Percentiles rank a stretch among this genome's conserved stretches.
These are phyloP conservation scores for Metopia argyrocephala DNA, from an alignment of 2,888 invertebrate species.

Conservation along the genomic window DNA sequence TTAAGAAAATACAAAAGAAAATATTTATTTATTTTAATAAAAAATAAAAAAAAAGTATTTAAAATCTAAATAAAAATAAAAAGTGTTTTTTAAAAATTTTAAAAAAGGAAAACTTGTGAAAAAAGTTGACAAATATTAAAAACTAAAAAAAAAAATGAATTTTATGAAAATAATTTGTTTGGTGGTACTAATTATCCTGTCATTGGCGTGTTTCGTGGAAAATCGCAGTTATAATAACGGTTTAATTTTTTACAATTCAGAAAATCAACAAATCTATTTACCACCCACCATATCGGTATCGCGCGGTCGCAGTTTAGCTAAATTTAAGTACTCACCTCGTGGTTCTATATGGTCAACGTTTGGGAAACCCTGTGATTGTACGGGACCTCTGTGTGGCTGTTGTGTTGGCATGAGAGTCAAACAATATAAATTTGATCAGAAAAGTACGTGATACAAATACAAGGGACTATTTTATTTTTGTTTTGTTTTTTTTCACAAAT, in stretches of 20 bases:
- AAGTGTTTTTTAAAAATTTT: slow-evolving; percentile 6
- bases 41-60: slow-evolving; percentile 29
- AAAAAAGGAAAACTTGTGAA: slow-evolving; percentile 41
- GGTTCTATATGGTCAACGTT: slow-evolving; percentile 76
- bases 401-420: slow-evolving; percentile 87
- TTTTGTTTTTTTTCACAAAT: no score
- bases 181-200: slow-evolving; percentile 29
- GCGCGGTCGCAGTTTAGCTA: slow-evolving; percentile 71
- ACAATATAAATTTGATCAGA: slow-evolving; percentile 80
- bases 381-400: slow-evolving; percentile 83
- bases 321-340: slow-evolving; percentile 71
- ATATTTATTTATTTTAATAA: slow-evolving; percentile 18
- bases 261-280: slow-evolving; percentile 69
- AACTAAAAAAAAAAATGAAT: slow-evolving; percentile 22
- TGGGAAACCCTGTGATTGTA: slow-evolving; percentile 80
- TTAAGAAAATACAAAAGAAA: slow-evolving; percentile 1
- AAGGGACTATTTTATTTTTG: not conserved
- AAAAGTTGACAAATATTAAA: slow-evolving; percentile 13
- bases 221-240: slow-evolving; percentile 75
- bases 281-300: slow-evolving; percentile 76
- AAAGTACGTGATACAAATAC: slow-evolving; percentile 70
- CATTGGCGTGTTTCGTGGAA: slow-evolving; percentile 48
- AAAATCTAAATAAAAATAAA: slow-evolving; percentile 21
- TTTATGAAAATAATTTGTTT: slow-evolving; percentile 16
- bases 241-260: slow-evolving; percentile 73